These are phyloP conservation scores for Chrysopilus asiliformis DNA, from an alignment of 2,888 invertebrate genomes.

Conservation along the genomic window DNA sequence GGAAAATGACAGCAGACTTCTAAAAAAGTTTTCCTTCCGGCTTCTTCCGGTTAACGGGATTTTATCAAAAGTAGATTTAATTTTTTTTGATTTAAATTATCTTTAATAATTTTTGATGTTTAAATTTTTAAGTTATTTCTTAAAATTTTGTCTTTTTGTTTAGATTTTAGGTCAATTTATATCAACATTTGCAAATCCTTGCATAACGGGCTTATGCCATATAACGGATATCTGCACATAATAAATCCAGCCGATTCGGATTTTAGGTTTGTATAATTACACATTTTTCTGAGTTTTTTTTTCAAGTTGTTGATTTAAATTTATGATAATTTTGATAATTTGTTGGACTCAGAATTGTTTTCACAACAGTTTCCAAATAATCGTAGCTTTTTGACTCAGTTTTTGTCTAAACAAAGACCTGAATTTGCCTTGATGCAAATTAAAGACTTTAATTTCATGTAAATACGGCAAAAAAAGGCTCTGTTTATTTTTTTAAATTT, in stretches of 20 bases:
- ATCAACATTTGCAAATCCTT: slow-evolving; percentile 60
- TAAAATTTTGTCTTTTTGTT: not conserved
- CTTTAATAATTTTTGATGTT: too few species aligned
- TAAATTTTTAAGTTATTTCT: slow-evolving; percentile 2
- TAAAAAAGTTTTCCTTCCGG: too few species aligned
- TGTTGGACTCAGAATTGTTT: too few species aligned
- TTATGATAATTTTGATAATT: not conserved
- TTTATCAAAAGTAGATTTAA: too few species aligned
- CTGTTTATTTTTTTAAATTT: not conserved
- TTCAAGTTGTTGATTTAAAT: not conserved
- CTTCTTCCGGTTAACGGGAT: too few species aligned
- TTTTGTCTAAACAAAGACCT: too few species aligned
- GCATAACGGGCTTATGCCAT: slow-evolving; percentile 45
- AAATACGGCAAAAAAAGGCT: too few species aligned
- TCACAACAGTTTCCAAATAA: too few species aligned
- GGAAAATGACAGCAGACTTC: too few species aligned
- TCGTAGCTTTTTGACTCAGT: too few species aligned
- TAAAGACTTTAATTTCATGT: not conserved
- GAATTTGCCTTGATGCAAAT: too few species aligned
- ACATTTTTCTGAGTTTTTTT: not conserved
- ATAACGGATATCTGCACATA: slow-evolving; percentile 39
- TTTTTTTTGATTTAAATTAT: too few species aligned
- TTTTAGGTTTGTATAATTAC: slow-evolving; percentile 34
- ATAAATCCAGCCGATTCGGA: slow-evolving; percentile 39
- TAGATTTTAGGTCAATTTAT: slow-evolving; percentile 68